These are phyloP conservation scores for Sarcophaga peregrina DNA, from an alignment of 1,140 invertebrate genomes.

Conservation along the genomic window DNA sequence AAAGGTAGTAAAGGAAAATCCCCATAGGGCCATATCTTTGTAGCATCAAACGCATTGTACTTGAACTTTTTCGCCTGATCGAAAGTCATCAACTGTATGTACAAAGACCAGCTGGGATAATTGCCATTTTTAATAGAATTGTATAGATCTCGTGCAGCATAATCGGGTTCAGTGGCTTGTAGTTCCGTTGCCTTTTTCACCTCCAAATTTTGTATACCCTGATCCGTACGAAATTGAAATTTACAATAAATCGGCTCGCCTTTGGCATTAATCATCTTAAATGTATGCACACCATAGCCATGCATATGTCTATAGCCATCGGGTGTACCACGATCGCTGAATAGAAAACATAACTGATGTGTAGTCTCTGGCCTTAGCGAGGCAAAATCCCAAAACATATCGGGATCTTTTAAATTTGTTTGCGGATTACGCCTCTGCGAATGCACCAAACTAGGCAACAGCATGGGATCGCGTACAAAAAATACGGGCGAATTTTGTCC, in stretches of 20 bases:
- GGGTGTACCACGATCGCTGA: conserved; percentile 92
- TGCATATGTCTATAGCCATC: conserved; percentile 95
- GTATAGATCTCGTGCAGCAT: conserved; percentile 87
- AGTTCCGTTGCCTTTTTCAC: conserved; percentile 79
- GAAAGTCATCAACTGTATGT: conserved; percentile 84
- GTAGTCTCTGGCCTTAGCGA: conserved; percentile 87
- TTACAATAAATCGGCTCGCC: conserved; percentile 87
- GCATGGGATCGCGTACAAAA: conserved; percentile 91
- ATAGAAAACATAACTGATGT: conserved; percentile 89
- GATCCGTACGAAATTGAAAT: conserved; percentile 93
- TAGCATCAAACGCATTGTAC: conserved; percentile 93
- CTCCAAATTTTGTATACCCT: conserved; percentile 88
- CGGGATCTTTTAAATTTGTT: conserved; percentile 92
- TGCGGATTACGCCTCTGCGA: conserved; percentile 96
- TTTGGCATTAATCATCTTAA: conserved; percentile 89
- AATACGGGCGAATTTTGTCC: conserved; percentile 98
- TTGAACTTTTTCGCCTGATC: conserved; percentile 77
- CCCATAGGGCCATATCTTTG: conserved; percentile 92
- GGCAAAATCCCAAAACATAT: conserved; percentile 97
- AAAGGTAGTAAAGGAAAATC: conserved; percentile 93
- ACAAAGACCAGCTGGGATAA: conserved; percentile 84
- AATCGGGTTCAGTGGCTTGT: conserved; percentile 85
- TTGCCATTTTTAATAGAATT: conserved; percentile 86
- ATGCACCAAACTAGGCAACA: conserved; percentile 92
- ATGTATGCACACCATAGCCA: conserved; percentile 95